Evolutionary conservation across 2,113 vertebrate species (phyloP).

Genomic region (Rhegmatorhina hoffmannsi): DNA sequence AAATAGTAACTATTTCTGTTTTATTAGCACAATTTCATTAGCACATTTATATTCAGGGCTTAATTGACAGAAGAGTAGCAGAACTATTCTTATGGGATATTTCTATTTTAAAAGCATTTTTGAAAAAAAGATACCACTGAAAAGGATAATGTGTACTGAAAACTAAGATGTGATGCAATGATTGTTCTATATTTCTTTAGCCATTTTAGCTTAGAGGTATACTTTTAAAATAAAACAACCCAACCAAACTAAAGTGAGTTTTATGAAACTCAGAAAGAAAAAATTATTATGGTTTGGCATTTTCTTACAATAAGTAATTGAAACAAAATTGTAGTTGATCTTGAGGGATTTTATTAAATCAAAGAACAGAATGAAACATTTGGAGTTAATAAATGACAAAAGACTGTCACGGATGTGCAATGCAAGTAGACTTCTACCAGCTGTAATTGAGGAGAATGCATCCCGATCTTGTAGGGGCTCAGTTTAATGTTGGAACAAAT

Average conservation of each 20-base stretch:
- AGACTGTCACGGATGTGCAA: not conserved
- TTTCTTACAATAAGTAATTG: not conserved
- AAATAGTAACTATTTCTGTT: conserved; percentile 25
- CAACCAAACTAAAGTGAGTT: not conserved
- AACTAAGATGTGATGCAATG: not conserved
- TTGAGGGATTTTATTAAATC: not conserved
- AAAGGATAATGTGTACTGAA: not conserved
- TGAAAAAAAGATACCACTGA: not conserved
- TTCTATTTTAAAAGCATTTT: not conserved
- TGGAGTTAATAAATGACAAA: not conserved
- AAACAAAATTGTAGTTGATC: not conserved
- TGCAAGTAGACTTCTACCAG: not conserved
- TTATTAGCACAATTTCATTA: not conserved
- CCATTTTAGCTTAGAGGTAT: not conserved
- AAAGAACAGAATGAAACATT: not conserved
- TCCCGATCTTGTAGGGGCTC: not conserved
- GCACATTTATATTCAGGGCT: not conserved
- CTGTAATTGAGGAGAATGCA: not conserved
- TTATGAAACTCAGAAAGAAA: not conserved
- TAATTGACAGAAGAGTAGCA: conserved; percentile 4
- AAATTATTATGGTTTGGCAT: not conserved
- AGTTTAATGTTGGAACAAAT: not conserved
- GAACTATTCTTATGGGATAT: not conserved
- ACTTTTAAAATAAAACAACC: not conserved
- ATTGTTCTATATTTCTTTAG: not conserved